phyloP scores from a whole-genome alignment of 2,888 invertebrate genomes.

The Neria commutata region DNA sequence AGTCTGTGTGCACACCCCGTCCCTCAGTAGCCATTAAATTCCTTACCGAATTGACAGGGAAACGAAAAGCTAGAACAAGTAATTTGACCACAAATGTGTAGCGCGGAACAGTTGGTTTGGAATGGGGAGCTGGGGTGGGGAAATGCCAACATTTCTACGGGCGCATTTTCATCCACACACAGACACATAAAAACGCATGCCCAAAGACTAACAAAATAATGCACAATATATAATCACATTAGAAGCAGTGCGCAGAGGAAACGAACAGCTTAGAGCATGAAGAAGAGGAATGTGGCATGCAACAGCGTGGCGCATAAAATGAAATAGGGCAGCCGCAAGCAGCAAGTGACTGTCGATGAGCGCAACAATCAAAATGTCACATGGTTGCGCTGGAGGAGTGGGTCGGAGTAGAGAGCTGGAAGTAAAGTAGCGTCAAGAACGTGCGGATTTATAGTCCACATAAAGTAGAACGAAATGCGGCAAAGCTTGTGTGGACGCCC shows the following conservation, averaged over 20 bases:
- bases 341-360: not conserved
- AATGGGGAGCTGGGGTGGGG: no score
- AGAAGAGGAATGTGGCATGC: not conserved
- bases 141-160: no score
- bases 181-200: not conserved
- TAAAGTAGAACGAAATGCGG: not conserved
- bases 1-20: no score
- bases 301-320: not conserved
- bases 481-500: not conserved
- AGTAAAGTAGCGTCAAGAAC: not conserved
- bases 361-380: not conserved
- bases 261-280: no score
- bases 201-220: not conserved
- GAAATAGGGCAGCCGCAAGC: not conserved
- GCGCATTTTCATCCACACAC: not conserved
- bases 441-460: not conserved
- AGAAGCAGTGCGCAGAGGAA: not conserved
- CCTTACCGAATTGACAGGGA: no score
- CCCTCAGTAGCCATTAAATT: no score
- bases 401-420: not conserved
- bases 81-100: not conserved
- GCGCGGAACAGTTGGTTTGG: not conserved
- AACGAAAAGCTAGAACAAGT: no score
- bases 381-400: no score
- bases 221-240: conserved; percentile 2